Base-by-base conservation (phyloP, 2,113 vertebrate species). In the Rhinolophus ferrumequinum region DNA sequence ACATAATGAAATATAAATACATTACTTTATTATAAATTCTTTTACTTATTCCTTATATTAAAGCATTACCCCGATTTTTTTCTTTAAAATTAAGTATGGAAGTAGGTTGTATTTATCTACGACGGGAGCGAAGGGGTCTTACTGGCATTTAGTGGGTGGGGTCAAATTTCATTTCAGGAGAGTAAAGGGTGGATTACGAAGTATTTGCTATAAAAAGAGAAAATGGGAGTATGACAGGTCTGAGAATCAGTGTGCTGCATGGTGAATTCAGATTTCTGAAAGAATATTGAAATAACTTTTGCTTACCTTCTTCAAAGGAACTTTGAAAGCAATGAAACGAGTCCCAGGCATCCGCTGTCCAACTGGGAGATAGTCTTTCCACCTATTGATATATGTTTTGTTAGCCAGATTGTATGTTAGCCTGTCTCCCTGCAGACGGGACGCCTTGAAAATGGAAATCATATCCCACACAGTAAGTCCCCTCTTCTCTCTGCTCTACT, bases 241-340 rank as follows among this genome's bases (percentile, higher is more conserved):
- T 26, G 15, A 84, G 38, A 93, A 69, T 6, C 38, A 91, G 50
- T 41, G 21, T 86, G 67, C 26, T 18, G 38, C 19, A 67, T 2
- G 35, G 15, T 92, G 6, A 94, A 72, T 47, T 75, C 6, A 44
- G 15, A 90, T 66, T 93, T 89, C 35, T 92, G 30, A 89, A 92
- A 82, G 62, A 62, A 94, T n/a, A 62, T 1, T 15, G 2, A 62
- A 84, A 86, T 73, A 81, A 60, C 30, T 41, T 58, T 44, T 58
- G 0, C 98, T 96, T 50, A 99, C 99, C 98, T 98, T 97, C 75
- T 98, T 99, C 76, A 99, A 98, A 10, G 99, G 99, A 35, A 99
- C 99, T 97, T 99, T 99, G 97, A 99, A 99, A 92, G 99, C 99
- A 38, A 99, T 98, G 97, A 99, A 99, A 41, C 99, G 99, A 0